Percentiles rank a stretch among this genome's conserved stretches.
These are phyloP conservation scores for Candidula unifasciata DNA, from an alignment of 2,888 invertebrate genomes.

Conservation along the genomic window DNA sequence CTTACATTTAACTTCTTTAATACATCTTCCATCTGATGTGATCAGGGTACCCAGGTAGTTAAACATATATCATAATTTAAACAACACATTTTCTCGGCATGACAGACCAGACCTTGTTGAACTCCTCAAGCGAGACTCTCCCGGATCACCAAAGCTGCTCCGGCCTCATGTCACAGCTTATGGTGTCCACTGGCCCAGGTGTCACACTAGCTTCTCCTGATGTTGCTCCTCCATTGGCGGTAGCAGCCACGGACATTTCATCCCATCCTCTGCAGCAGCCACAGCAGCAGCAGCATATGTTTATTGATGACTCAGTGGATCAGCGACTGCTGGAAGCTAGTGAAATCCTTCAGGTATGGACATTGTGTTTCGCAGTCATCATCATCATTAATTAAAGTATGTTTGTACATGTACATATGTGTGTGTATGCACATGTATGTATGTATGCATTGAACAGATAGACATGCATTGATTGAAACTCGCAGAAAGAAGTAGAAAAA, in stretches of 20 bases:
- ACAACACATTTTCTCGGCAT: slow-evolving; percentile 29
- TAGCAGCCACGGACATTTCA: neutral
- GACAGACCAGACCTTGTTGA: slow-evolving; percentile 37
- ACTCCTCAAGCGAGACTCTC: slow-evolving; percentile 26
- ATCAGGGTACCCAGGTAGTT: no score
- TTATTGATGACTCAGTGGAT: slow-evolving; percentile 27
- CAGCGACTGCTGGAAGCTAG: slow-evolving; percentile 1
- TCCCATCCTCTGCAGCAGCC: slow-evolving; percentile 16
- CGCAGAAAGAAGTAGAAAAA: no score
- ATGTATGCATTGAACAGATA: neutral
- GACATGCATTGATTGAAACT: no score
- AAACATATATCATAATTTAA: no score
- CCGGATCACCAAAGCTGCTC: slow-evolving; percentile 43
- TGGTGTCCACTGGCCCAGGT: slow-evolving; percentile 36
- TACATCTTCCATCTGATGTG: no score
- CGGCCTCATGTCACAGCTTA: slow-evolving; percentile 53
- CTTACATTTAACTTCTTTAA: no score
- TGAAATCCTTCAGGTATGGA: slow-evolving; percentile 23
- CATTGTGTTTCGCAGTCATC: no score
- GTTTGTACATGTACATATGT: no score
- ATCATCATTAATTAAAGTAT: no score
- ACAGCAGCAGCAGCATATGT: slow-evolving; percentile 14
- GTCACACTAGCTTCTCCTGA: slow-evolving; percentile 23
- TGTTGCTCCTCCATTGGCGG: neutral
- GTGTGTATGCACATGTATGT: neutral